Evolutionary conservation across 2,113 vertebrate species (phyloP), one percentile per base, ranked within the genome.

Genomic region (Cervus canadensis): DNA sequence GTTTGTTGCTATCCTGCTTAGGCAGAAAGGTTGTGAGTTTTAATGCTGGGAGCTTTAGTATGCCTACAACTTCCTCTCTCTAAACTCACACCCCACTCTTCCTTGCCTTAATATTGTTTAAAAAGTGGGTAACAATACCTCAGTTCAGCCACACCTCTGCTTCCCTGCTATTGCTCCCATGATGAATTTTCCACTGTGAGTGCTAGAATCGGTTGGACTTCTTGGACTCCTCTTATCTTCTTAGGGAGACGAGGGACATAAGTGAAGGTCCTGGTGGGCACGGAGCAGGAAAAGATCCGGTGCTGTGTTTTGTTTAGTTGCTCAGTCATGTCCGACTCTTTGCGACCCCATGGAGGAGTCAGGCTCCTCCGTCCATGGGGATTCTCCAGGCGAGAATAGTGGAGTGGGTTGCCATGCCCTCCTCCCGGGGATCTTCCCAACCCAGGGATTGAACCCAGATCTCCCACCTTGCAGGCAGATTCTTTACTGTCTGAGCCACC

Each of bases 1-100:
- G 97, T 99, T 98, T 98, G 74, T 98, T 98, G 83, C 97, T 97
- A 76, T 52, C 10, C 13, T 89, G 95, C 96, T 98, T 89, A 95
- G 90, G 90, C 28, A 98, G 93, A 88, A 84, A 76, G 60, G 10
- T 94, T 97, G 92, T 81, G 83, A 97, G 86, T 92, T 83, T 85
- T 97, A 97, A 97, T 67, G 60, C 25, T 95, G 56, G 15, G 14
- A 88, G 33, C 94, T 97, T 95, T 91, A 97, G 96, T 43, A 95
- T 57, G 45, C 16, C 52, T 50, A 43, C 40, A 67, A 40, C 45
- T 36, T 21, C 23, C 45, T 56, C 54, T 89, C 36, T 86, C 28
- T 71, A 85, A 87, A 62, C 1, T 33, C 40, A 81, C 62, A 40
- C 5, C 15, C 13, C 7, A 25, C 43, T 71, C 90, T 26, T 36